Evolutionary conservation across 2,888 invertebrate species (phyloP), one percentile per base, ranked within the genome.

Genomic region (Seira musarum): DNA sequence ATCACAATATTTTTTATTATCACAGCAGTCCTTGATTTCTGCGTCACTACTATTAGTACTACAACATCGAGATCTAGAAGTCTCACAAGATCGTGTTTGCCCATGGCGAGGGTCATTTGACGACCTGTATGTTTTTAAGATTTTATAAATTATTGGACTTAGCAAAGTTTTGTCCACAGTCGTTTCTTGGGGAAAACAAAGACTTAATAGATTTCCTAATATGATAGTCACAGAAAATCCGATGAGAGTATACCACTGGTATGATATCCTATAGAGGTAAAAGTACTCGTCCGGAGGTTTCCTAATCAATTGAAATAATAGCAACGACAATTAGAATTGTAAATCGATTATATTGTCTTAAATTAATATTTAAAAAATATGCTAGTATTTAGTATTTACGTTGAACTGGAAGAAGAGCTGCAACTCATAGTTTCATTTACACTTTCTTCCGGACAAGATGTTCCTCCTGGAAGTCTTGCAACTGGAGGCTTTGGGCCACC

Each of bases 401-500:
- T 35, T 0, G 79, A 69, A 3, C 75, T 5, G 2, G 73, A n/a
- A 35, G 73, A 64, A 49, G 53, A 53, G 19, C 19, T 71, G 49
- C 80, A 76, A 22, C 76, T 70, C 67, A 77, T 74, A 1, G 61
- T 64, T 22, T 66, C 70, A 6, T 72, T 82, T 46, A 22, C 53
- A 30, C 80, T 80, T 19, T 72, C 81, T 49, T 70, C 63, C 2
- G 68, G 78, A 69, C 81, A 83, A 13, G 64, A 63, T 0, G 63
- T 77, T 25, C 75, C 82, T 67, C 81, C 63, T 84, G 85, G 15
- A 83, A 86, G 67, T 79, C 85, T 40, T 24, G 89, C 88, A 0
- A 91, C 88, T 0, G 90, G 88, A 0, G 94, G 94, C 85, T 93
- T 93, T 0, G 95, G 93, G 2, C 92, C 92, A 0, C 96, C 96